Base-by-base conservation (phyloP, 2,888 invertebrate species). In the Lacanobia wlatinum region DNA sequence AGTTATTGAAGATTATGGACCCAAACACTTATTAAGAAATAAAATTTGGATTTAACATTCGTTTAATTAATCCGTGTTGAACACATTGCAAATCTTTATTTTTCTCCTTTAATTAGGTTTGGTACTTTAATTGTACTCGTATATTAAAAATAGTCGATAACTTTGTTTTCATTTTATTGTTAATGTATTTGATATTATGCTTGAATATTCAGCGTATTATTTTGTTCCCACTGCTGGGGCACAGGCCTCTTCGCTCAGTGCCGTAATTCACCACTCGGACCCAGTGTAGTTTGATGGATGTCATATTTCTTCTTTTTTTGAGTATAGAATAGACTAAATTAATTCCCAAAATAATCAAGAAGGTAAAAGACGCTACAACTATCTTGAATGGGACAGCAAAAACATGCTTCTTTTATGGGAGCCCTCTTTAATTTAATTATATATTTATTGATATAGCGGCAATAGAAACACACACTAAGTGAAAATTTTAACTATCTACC, bases 1-100 rank as follows among this genome's bases (percentile, higher is more conserved):
- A 77, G 48, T 68, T 55, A 52, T 60, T 60, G 50, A 72, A 73
- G 58, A 70, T 38, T 53, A 50, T 23, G 48, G 40, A 38, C 66
- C 6, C 34, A 34, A 34, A 34, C 6, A 34, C 34, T 34, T 34
- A 34, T 34, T 34, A 34, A 34, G 4, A 34, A 34, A 34, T 34
- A 34, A 34, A 34, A 34, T 34, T 34, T 34, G 4, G 34, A 34
- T 34, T 34, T 34, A 34, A 34, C 34, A 3, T 34, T 6, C 34
- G 34, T 34, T 34, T 34, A 34, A 28, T 28, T 28, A 28, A 2
- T 34, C 34, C 34, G 5, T 5, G 34, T 34, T 34, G 34, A 34
- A 34, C 34, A 34, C 34, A 34, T 34, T 34, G 34, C 34, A 34
- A 4, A 34, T 34, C 6, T 34, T 52, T 4, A n/a, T 23, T 14